Percentiles rank a stretch among this genome's conserved stretches.
Conservation (phyloP, 2,888 invertebrate species). For the Coremacera marginata region DNA sequence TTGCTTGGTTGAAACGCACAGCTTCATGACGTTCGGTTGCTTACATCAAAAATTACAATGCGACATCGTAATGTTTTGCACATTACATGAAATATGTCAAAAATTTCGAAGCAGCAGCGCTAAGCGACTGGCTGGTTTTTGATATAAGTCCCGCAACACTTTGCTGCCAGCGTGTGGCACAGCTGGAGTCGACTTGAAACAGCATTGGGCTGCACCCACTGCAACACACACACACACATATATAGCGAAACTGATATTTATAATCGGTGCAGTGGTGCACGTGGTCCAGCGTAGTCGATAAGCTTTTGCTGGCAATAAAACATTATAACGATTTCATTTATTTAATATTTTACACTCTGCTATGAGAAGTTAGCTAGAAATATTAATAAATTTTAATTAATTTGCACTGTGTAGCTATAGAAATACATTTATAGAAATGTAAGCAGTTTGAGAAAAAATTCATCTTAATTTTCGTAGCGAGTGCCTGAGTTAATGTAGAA, state of each 20-base stretch:
- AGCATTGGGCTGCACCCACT: background rate
- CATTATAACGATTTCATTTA: background rate
- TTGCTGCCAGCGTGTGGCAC: constrained; percentile 8
- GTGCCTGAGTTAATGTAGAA: background rate
- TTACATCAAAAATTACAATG: background rate
- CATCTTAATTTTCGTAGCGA: background rate
- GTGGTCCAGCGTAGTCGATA: background rate
- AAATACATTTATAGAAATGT: background rate
- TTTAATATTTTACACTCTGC: constrained; percentile 9
- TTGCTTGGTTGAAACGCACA: background rate
- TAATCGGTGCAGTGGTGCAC: background rate
- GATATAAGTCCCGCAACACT: background rate
- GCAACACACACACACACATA: background rate
- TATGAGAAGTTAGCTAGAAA: background rate
- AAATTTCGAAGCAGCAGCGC: background rate
- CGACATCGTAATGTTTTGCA: background rate
- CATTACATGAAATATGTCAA: background rate
- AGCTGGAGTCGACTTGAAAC: constrained; percentile 1
- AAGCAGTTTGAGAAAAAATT: background rate
- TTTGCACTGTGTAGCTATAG: background rate
- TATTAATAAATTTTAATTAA: constrained; percentile 21
- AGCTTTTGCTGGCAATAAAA: constrained; percentile 1
- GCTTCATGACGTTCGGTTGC: background rate
- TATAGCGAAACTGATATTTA: too few species aligned
- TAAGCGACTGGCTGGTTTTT: background rate